Conservation (phyloP, 1,140 invertebrate genomes). For the Acromyrmex charruanus region DNA sequence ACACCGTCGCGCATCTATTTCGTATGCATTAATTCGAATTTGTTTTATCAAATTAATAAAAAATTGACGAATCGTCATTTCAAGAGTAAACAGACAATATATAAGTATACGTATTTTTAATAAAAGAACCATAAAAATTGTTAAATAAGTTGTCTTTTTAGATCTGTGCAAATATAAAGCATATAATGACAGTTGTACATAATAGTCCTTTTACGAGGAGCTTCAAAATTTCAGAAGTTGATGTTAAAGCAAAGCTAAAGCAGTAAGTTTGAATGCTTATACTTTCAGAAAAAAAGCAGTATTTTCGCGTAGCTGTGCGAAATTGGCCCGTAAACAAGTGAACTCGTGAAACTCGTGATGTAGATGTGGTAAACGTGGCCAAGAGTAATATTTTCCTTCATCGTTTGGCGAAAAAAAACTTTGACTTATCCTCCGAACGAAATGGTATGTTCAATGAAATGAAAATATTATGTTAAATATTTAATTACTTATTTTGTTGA, state of each 20-base stretch:
- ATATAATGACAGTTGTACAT: conserved; percentile 16
- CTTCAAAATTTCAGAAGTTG: conserved; percentile 42
- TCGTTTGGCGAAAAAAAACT: conserved; percentile 53
- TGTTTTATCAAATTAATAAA: conserved; percentile 14
- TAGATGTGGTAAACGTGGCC: conserved; percentile 62
- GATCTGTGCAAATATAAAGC: not conserved
- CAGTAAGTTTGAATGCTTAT: conserved; percentile 69
- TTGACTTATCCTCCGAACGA: conserved; percentile 4
- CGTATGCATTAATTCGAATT: not conserved
- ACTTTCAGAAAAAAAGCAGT: conserved; percentile 58
- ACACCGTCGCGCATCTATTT: not conserved
- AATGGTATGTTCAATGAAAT: not conserved
- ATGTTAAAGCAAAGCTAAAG: conserved; percentile 17
- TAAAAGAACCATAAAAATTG: not conserved
- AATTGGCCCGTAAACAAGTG: conserved; percentile 74
- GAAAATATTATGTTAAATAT: conserved; percentile 28
- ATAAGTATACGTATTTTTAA: not conserved
- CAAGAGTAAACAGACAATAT: not conserved
- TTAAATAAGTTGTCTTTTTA: not conserved
- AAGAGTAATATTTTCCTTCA: conserved; percentile 69
- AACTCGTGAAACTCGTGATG: conserved; percentile 73
- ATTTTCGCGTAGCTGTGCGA: conserved; percentile 67
- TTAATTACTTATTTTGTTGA: not conserved
- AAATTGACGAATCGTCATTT: not conserved
- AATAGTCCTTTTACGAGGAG: not conserved